phyloP scores from a whole-genome alignment of 2,797 vertebrate genomes.

The Rhinoraja longicauda region DNA sequence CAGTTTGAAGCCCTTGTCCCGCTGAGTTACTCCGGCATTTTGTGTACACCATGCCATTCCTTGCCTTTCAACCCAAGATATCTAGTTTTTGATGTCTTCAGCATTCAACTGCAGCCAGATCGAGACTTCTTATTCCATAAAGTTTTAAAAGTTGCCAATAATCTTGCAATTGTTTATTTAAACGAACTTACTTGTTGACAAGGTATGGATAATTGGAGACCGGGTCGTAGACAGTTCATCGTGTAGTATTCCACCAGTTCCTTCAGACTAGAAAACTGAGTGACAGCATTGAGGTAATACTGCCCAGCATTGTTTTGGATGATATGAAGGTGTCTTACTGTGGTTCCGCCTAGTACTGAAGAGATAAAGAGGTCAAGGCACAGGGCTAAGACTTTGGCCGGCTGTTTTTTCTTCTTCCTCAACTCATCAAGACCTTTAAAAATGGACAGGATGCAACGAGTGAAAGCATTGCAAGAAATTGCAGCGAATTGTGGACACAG shows the following conservation, averaged over 20 bases:
- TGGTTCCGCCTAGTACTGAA: slow-evolving; percentile 54
- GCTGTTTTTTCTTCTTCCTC: neutral
- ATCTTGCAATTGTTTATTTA: neutral
- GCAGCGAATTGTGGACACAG: too few relatives aligned
- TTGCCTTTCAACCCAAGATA: neutral
- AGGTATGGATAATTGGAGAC: slow-evolving; percentile 49
- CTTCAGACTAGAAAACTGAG: slow-evolving; percentile 54
- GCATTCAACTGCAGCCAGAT: neutral
- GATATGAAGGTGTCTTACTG: slow-evolving; percentile 67
- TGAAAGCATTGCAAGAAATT: neutral
- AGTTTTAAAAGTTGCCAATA: neutral
- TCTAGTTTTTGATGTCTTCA: neutral
- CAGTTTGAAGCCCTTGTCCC: too few relatives aligned
- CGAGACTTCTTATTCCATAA: neutral
- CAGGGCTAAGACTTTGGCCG: neutral
- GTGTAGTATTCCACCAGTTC: slow-evolving; percentile 59
- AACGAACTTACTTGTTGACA: slow-evolving; percentile 55
- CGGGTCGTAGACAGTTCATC: slow-evolving; percentile 46
- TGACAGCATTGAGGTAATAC: slow-evolving; percentile 50
- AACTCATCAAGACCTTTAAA: neutral
- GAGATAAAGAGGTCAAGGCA: neutral
- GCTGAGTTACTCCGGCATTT: too few relatives aligned
- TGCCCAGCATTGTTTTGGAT: neutral
- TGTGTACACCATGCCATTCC: too few relatives aligned
- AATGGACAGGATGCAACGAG: neutral